Evolutionary conservation across 1,140 invertebrate species (phyloP), one percentile per base, ranked within the genome.

Genomic region (Drosophila kohkoa): DNA sequence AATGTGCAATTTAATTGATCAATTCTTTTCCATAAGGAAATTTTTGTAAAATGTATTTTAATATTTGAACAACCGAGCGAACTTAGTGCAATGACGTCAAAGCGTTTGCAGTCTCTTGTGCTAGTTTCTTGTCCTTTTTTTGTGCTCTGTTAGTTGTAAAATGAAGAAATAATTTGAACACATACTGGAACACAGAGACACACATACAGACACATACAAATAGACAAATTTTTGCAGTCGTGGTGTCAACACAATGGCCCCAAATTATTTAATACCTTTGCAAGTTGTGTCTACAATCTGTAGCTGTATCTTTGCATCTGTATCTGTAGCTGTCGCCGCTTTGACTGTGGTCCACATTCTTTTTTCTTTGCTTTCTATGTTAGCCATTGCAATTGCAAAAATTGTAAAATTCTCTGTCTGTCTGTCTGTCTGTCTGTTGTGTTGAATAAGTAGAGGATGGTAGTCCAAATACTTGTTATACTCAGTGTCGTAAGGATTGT

Each of bases 231-330:
- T 58, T 59, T 67, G 20, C 28, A 58, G 46, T 68, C 72, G 78
- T 86, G 83, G 80, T 87, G 77, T 81, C 83, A 87, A 82, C 85
- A 88, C 83, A 88, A 89, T 88, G 85, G 81, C 85, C 80, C 81
- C 85, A 88, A 89, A 88, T 88, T 88, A 88, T 88, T 88, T 88
- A 85, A 89, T 88, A 88, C 78, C 89, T 89, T 41, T 41, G 38
- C 41, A 43, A 6, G 20, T 25, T 25, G 20, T 25, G 20, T 25
- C 41, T 13, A 10, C 35, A 8, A 38, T 58, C 16, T 65, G 54
- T 10, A 60, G 3, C 5, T 64, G 62, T 41, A 62, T 62, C 8
- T 63, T 10, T 38, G 46, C 5, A 63, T 66, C 25, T 66, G 48
- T 52, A 25, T 58, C 28, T 62, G 28, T 71, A 48, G 28, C 57